These are phyloP conservation scores for Cremastinae sp. DNA, from an alignment of 2,888 invertebrate species.

Conservation along the genomic window DNA sequence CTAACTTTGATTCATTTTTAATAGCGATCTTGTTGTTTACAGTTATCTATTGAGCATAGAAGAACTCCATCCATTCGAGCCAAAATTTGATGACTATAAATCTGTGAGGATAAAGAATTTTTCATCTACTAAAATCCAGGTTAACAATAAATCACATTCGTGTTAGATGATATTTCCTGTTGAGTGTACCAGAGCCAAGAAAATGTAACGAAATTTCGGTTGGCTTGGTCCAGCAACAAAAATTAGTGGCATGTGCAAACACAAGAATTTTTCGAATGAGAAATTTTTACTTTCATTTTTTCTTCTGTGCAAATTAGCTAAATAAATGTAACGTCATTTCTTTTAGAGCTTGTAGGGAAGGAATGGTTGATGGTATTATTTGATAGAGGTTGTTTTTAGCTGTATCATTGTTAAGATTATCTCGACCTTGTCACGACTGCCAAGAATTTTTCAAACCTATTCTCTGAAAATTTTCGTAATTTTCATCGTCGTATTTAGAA, in stretches of 20 bases:
- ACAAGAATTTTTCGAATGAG: not conserved
- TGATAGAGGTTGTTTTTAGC: constrained; percentile 25
- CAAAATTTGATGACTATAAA: constrained; percentile 34
- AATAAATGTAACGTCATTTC: too few relatives aligned
- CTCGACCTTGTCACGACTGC: constrained; percentile 49
- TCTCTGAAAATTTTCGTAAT: constrained; percentile 46
- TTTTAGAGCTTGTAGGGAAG: constrained; percentile 6
- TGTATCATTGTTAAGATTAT: constrained; percentile 32
- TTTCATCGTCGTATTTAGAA: constrained; percentile 26
- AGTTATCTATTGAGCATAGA: not conserved
- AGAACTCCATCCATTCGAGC: constrained; percentile 4
- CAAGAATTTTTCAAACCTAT: constrained; percentile 40
- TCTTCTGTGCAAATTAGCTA: too few relatives aligned
- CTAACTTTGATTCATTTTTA: too few relatives aligned
- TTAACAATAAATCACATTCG: constrained; percentile 37
- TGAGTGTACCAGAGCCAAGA: constrained; percentile 44
- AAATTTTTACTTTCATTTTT: not conserved
- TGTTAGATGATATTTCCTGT: constrained; percentile 30
- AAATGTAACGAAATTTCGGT: constrained; percentile 27
- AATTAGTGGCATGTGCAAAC: constrained; percentile 34
- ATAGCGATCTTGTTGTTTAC: too few relatives aligned
- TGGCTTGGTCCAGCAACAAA: constrained; percentile 27
- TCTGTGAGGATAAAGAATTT: constrained; percentile 12
- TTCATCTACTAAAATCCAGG: constrained; percentile 17
- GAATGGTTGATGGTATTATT: not conserved